These are phyloP conservation scores for Antheraea pernyi DNA, from an alignment of 1,140 invertebrate genomes.

Conservation along the genomic window DNA sequence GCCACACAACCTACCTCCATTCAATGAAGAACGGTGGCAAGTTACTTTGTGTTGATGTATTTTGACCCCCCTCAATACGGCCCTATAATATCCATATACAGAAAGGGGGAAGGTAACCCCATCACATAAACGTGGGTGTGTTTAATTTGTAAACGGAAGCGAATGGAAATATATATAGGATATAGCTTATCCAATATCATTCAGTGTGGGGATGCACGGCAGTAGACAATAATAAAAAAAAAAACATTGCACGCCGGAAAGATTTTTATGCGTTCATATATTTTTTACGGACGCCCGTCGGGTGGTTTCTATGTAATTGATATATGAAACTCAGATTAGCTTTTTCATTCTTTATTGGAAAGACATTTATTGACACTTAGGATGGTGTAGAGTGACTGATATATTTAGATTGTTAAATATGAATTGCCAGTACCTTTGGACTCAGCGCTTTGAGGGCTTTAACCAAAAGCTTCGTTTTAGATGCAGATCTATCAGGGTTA, in stretches of 20 bases:
- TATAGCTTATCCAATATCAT: constrained; percentile 53
- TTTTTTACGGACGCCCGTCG: constrained; percentile 26
- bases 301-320: neutral
- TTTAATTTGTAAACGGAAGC: constrained; percentile 72
- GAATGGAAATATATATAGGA: constrained; percentile 50
- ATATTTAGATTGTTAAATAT: too few relatives aligned
- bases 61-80: constrained; percentile 4
- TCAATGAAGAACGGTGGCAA: neutral
- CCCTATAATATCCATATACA: constrained; percentile 17
- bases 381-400: too few relatives aligned
- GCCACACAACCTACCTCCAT: neutral
- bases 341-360: too few relatives aligned
- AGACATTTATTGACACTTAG: too few relatives aligned
- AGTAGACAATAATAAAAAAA: constrained; percentile 33
- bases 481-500: too few relatives aligned
- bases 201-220: constrained; percentile 46
- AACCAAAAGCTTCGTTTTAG: too few relatives aligned
- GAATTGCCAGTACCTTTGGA: too few relatives aligned
- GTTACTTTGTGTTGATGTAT: neutral
- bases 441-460: too few relatives aligned
- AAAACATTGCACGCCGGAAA: constrained; percentile 45
- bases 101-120: constrained; percentile 27
- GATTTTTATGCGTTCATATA: constrained; percentile 57
- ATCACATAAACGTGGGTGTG: constrained; percentile 44
- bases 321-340: neutral